phyloP scores from a whole-genome alignment of 2,113 vertebrate species.

The Hiodon alosoides region DNA sequence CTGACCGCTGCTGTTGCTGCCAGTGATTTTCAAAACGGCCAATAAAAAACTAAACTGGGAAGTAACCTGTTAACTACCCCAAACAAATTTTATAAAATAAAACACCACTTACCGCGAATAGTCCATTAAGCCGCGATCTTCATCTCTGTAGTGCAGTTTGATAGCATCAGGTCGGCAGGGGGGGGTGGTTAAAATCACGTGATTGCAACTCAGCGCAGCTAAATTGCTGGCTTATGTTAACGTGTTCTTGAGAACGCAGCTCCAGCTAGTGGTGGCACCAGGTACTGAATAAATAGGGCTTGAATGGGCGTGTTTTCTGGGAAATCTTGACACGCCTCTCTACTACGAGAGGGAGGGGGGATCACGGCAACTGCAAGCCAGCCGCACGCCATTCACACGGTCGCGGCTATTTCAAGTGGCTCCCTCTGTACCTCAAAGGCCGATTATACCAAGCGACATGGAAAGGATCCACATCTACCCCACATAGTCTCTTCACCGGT shows the following conservation, averaged over 20 bases:
- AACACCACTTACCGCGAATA: constrained; percentile 7
- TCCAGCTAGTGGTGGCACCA: constrained; percentile 3
- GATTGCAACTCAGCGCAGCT: constrained; percentile 6
- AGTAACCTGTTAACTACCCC: constrained; percentile 5
- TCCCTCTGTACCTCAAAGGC: too few species aligned
- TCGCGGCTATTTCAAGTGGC: too few species aligned
- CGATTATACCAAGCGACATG: too few species aligned
- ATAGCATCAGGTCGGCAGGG: not conserved
- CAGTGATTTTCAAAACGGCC: constrained; percentile 4
- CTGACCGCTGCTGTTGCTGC: constrained; percentile 6
- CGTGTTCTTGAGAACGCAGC: constrained; percentile 1
- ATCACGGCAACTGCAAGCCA: too few species aligned
- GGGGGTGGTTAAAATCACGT: constrained; percentile 3
- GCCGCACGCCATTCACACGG: too few species aligned
- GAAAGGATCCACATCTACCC: too few species aligned
- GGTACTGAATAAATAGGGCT: not conserved
- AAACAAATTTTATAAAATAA: constrained; percentile 8
- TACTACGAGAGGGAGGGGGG: too few species aligned
- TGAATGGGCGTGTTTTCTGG: not conserved
- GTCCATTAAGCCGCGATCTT: constrained; percentile 6
- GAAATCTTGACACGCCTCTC: not conserved
- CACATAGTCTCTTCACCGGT: too few species aligned
- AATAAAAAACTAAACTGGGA: constrained; percentile 7
- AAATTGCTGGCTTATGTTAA: constrained; percentile 2
- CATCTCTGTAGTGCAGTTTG: constrained; percentile 4